Base-by-base conservation (phyloP, 2,113 vertebrate genomes). In the Microcebus tavaratra region DNA sequence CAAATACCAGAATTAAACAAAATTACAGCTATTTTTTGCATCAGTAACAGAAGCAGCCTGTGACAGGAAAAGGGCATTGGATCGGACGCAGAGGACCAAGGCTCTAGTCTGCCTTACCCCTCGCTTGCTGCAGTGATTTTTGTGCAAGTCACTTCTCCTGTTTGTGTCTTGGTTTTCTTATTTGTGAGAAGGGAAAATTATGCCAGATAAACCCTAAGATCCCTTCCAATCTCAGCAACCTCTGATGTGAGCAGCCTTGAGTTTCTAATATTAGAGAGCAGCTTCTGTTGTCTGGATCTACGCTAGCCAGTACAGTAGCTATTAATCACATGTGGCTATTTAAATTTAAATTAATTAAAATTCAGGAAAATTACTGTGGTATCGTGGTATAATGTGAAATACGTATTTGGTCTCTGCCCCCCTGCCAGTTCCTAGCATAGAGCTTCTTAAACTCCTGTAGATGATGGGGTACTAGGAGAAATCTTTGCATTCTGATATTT, bases 261-360 rank as follows among this genome's bases (percentile, higher is more conserved):
- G 3, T 83, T 55, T 79, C 88, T 96, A 72, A 65, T 93, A 57
- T 95, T 72, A 94, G 73, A 59, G 10, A 81, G n/a, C 61, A 27
- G 17, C 48, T 59, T 79, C 48, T 84, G 50, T 27, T 93, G 72
- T 95, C 72, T 78, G 81, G 89, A 84, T 72, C 12, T 59, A 39
- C 14, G 53, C 73, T 67, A 45, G 84, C 72, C 57, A 17, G 7
- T 45, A 39, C 4, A 45, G 57, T 65, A 76, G 88, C 80, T 91
- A 50, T 84, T 72, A 59, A 88, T 80, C n/a, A n/a, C 48, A 14
- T 12, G 29, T 45, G 39, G 42, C 29, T 90, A 63, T 95, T 90
- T 89, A 82, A 73, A 95, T 82, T 70, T 53, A 93, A 84, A 70
- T 96, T 90, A 84, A 70, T 96, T 90, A 82, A 90, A 84, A 95